Base-by-base conservation (phyloP, 2,113 vertebrate genomes). In the Panthera leo region DNA sequence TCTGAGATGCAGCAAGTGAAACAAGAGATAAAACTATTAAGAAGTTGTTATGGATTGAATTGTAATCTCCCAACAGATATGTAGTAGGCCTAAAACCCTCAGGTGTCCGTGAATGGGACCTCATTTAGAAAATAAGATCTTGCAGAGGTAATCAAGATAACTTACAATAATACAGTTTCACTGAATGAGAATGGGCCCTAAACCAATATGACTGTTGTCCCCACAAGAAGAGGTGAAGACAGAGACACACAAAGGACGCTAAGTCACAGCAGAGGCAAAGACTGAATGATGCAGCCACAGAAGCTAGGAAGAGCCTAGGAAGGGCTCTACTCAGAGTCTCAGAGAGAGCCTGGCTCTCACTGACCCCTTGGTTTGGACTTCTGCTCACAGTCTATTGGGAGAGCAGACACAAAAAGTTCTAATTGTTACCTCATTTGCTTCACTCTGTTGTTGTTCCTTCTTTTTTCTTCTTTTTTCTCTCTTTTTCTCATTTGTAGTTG, bases 391-490 rank as follows among this genome's bases (percentile, higher is more conserved):
- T 16, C 75, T 70, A 68, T 3, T 67, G 4, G 31, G 39, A 96
- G 89, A 78, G 48, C 42, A 94, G 55, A 89, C 48, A 36, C 7
- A 36, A 67, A 42, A 48, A 73, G 84, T 16, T 42, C 1, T 25
- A 73, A 95, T 1, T 39, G 29, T 71, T 98, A 99, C 99, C 99
- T 99, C 99, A 96, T 99, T 99, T 16, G 99, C 99, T 98, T 99
- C 99, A 96, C 98, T 99, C 95, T 99, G 99, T 96, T 99, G 99
- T 97, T 99, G 99, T 53, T 99, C 99, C 83, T 99, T 99, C 98
- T 99, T 99, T 94, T 99, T 99, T 94, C 99, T 99, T 96, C 99
- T 99, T 94, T 99, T 99, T 97, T 99, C 99, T 98, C 99, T 99
- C 94, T 99, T 99, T 55, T 98, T 99, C 93, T 98, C 98, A 96